Percentiles rank a stretch among this genome's conserved stretches.
Conservation (phyloP, 2,797 vertebrate species). For the Lagodon rhomboides region DNA sequence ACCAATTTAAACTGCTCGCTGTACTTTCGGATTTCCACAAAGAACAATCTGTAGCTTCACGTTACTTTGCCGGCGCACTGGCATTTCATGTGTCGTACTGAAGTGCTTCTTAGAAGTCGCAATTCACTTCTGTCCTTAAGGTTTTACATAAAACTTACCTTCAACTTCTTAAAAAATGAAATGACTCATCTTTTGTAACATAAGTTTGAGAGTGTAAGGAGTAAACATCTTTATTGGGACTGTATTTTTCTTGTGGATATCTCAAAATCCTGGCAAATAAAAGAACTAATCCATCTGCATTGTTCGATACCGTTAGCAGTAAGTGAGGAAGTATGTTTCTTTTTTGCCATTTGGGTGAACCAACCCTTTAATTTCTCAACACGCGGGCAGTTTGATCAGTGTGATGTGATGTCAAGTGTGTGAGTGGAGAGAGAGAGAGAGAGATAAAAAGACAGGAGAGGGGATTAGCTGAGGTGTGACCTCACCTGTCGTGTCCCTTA, state of each 20-base stretch:
- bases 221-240: too few relatives aligned
- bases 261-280: neutral
- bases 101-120: too few relatives aligned
- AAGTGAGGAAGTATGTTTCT: neutral
- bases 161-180: too few relatives aligned
- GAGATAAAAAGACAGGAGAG: neutral
- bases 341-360: slow-evolving; percentile 34
- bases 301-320: neutral
- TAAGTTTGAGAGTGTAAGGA: too few relatives aligned
- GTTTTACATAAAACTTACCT: too few relatives aligned
- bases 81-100: too few relatives aligned
- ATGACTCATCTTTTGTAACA: too few relatives aligned
- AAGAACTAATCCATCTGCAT: neutral
- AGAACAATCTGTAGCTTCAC: too few relatives aligned
- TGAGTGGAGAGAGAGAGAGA: slow-evolving; percentile 6
- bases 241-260: neutral
- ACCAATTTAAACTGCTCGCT: too few relatives aligned
- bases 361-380: slow-evolving; percentile 20
- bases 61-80: accelerated
- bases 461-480: slow-evolving; percentile 23
- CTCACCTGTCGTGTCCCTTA: slow-evolving; percentile 91
- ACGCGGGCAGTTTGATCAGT: neutral
- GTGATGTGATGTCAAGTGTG: slow-evolving; percentile 21
- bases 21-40: too few relatives aligned
- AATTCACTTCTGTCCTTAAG: too few relatives aligned